Evolutionary conservation across 1,140 invertebrate species (phyloP).

Genomic region (Leptopilina boulardi): DNA sequence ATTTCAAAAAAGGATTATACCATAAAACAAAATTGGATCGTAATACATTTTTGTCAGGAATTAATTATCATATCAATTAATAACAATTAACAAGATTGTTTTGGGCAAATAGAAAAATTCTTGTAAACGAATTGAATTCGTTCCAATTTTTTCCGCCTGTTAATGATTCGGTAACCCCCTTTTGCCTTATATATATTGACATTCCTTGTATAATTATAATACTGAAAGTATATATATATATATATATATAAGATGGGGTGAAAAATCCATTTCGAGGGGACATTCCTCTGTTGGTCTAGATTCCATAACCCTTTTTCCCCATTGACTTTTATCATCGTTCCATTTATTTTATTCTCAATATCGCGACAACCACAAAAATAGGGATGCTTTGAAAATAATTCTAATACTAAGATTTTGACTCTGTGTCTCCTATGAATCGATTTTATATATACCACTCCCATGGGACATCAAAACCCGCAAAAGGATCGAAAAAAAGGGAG

Average conservation of each 20-base stretch:
- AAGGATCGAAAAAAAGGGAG: constrained; percentile 25
- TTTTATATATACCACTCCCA: constrained; percentile 43
- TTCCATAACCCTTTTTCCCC: constrained; percentile 39
- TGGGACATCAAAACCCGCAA: not conserved
- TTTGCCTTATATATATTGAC: constrained; percentile 24
- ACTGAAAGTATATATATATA: constrained; percentile 40
- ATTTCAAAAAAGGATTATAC: no score
- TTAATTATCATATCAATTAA: no score
- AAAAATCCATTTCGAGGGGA: constrained; percentile 54
- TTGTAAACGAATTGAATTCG: not conserved
- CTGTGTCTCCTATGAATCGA: constrained; percentile 51
- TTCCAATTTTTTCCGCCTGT: not conserved
- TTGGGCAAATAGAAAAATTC: not conserved
- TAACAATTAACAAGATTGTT: no score
- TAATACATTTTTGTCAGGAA: no score
- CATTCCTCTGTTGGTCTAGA: constrained; percentile 39
- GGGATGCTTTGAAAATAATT: constrained; percentile 46
- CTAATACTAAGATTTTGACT: constrained; percentile 57
- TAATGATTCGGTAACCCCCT: not conserved
- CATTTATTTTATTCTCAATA: constrained; percentile 34
- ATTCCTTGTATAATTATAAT: constrained; percentile 53
- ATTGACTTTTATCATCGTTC: constrained; percentile 48
- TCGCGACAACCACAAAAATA: constrained; percentile 27
- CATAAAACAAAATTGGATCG: no score
- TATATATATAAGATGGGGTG: constrained; percentile 34